Percentiles rank a stretch among this genome's conserved stretches.
Conservation (phyloP, 1,140 invertebrate species). For the Cheumatopsyche charites region DNA sequence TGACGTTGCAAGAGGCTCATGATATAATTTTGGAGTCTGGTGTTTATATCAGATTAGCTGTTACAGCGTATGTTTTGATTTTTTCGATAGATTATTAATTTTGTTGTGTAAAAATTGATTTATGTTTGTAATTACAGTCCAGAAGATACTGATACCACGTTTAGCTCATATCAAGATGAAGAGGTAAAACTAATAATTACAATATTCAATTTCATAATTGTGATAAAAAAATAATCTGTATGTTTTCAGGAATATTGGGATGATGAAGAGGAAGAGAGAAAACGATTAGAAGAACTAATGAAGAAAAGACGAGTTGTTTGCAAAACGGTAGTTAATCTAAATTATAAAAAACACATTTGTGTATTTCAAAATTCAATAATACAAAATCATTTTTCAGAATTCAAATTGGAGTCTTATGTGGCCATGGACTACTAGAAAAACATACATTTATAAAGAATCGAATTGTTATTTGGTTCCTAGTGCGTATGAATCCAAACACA, state of each 20-base stretch:
- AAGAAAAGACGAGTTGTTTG: conserved; percentile 43
- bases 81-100: conserved; percentile 2
- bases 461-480: conserved; percentile 57
- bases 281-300: conserved; percentile 37
- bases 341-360: not conserved
- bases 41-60: conserved; percentile 52
- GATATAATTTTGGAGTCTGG: conserved; percentile 68
- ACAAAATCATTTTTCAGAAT: conserved; percentile 48
- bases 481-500: conserved; percentile 52
- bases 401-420: conserved; percentile 53
- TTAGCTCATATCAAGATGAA: conserved; percentile 51
- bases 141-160: conserved; percentile 51
- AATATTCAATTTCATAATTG: too few relatives aligned
- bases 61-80: conserved; percentile 52
- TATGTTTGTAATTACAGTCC: conserved; percentile 48
- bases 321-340: conserved; percentile 43
- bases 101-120: conserved; percentile 20
- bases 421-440: conserved; percentile 54
- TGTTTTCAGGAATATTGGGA: conserved; percentile 38
- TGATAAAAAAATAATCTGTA: too few relatives aligned
- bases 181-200: conserved; percentile 46
- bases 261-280: conserved; percentile 42
- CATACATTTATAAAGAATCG: conserved; percentile 54
- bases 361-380: not conserved
- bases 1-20: conserved; percentile 86